Evolutionary conservation across 2,888 invertebrate species (phyloP).

Genomic region (Pantelozetes paolii): DNA sequence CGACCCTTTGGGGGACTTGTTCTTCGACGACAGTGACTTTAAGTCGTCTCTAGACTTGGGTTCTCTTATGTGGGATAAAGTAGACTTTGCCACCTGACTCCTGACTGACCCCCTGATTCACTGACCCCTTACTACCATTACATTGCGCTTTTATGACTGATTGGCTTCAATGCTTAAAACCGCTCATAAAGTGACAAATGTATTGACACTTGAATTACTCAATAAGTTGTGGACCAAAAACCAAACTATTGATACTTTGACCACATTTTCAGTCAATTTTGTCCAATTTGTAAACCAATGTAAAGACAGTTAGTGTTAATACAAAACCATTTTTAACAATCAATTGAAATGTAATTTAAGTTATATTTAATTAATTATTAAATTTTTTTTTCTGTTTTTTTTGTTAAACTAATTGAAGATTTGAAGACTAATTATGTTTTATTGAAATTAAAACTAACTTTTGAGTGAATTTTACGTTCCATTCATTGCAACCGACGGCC

Average conservation of each 20-base stretch:
- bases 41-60: constrained; percentile 60
- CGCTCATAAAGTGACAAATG: constrained; percentile 8
- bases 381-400: not conserved
- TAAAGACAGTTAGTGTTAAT: constrained; percentile 22
- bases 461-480: constrained; percentile 35
- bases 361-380: constrained; percentile 29
- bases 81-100: constrained; percentile 64
- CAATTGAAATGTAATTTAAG: not conserved
- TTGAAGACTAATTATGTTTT: constrained; percentile 26
- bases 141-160: not conserved
- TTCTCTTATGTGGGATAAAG: constrained; percentile 66
- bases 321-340: constrained; percentile 20
- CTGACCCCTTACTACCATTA: not conserved
- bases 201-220: not conserved
- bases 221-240: constrained; percentile 34
- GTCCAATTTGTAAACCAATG: constrained; percentile 31
- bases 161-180: not conserved
- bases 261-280: constrained; percentile 22
- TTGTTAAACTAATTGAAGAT: constrained; percentile 27
- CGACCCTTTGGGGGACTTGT: constrained; percentile 53
- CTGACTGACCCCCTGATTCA: not conserved
- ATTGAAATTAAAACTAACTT: constrained; percentile 15
- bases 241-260: constrained; percentile 3
- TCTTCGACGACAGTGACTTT: constrained; percentile 65
- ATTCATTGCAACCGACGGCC: not conserved